phyloP scores from a whole-genome alignment of 92 coral and sea anemone species.

The Siderastrea radians region DNA sequence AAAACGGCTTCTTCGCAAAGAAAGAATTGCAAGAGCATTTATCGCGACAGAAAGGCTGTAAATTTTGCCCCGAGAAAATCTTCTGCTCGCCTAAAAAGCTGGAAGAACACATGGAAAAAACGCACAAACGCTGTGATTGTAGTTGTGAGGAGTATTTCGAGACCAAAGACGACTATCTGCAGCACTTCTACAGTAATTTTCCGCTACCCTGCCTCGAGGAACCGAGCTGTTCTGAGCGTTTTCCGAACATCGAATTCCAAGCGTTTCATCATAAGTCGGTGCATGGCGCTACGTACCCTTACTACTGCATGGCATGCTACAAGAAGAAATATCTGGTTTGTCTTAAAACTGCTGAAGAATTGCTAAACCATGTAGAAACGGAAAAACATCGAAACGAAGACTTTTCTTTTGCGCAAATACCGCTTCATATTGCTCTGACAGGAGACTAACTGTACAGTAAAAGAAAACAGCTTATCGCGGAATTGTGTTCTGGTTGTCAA shows the following conservation, averaged over 20 bases:
- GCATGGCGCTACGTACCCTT: conserved; percentile 89
- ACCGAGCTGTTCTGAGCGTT: conserved; percentile 83
- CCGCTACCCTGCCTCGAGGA: conserved; percentile 93
- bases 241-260: conserved; percentile 87
- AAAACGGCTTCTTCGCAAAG: conserved; percentile 86
- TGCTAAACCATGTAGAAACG: conserved; percentile 81
- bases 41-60: conserved; percentile 65
- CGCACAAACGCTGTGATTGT: conserved; percentile 81
- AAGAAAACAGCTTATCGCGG: not conserved
- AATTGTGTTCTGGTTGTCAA: too few relatives aligned
- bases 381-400: conserved; percentile 83
- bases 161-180: conserved; percentile 76
- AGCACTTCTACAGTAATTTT: conserved; percentile 82
- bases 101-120: conserved; percentile 77
- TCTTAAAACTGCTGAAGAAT: conserved; percentile 85
- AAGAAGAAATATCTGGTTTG: conserved; percentile 82
- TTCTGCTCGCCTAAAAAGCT: conserved; percentile 75
- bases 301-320: conserved; percentile 93
- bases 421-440: conserved; percentile 63
- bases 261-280: conserved; percentile 89
- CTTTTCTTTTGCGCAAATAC: conserved; percentile 90
- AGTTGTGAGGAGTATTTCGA: conserved; percentile 80
- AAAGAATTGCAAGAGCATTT: conserved; percentile 75
- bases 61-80: conserved; percentile 81
- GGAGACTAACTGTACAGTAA: not conserved